These are phyloP conservation scores for Agonopterix alstromeriana DNA, from an alignment of 2,888 invertebrate genomes.

Conservation along the genomic window DNA sequence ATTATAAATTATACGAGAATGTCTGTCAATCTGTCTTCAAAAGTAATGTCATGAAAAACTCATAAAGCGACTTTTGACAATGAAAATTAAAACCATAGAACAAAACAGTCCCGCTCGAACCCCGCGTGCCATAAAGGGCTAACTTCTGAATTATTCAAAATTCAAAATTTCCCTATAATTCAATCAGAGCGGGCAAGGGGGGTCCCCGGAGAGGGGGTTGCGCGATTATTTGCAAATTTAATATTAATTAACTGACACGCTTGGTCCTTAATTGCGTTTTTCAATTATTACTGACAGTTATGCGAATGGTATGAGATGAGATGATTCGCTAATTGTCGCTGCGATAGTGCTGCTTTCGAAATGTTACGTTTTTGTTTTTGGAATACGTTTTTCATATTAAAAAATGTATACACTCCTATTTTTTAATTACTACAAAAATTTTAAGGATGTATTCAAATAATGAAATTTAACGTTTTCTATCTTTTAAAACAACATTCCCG, in stretches of 20 bases:
- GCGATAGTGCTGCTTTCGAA: no score
- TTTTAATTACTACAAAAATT: no score
- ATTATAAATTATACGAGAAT: no score
- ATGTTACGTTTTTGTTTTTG: no score
- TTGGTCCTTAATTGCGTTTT: conserved; percentile 68
- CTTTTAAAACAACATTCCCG: no score
- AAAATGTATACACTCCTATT: no score
- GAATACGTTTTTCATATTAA: no score
- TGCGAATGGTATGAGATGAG: conserved; percentile 57
- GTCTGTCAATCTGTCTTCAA: no score
- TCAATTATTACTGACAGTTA: conserved; percentile 75
- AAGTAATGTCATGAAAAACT: no score
- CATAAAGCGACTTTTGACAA: not conserved
- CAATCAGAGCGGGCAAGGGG: conserved; percentile 51
- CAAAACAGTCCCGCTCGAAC: conserved; percentile 1
- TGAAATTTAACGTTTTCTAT: no score
- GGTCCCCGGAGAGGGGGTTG: conserved; percentile 44
- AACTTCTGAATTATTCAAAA: conserved; percentile 72
- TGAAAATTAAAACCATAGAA: not conserved
- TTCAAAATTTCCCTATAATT: conserved; percentile 75
- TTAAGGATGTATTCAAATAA: no score
- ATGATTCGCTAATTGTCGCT: conserved; percentile 55
- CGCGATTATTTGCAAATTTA: conserved; percentile 76
- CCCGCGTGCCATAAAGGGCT: conserved; percentile 55
- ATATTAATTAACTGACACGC: conserved; percentile 75